Evolutionary conservation across 2,113 vertebrate species (phyloP).

Genomic region (Fregata magnificens): DNA sequence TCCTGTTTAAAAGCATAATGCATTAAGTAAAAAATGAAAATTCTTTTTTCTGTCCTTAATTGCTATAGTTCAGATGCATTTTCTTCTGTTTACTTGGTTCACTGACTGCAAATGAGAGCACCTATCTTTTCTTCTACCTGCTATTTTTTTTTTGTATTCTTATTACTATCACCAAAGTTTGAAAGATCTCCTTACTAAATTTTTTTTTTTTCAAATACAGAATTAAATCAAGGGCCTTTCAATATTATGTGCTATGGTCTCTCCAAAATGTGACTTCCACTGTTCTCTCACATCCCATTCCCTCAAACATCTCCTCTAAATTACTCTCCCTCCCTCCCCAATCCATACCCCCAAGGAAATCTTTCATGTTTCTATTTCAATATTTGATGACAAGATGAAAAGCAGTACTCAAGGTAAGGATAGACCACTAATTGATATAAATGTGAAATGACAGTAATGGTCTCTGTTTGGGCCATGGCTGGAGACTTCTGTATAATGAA

Average conservation of each 20-base stretch:
- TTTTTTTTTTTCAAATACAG: not conserved
- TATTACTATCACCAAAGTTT: not conserved
- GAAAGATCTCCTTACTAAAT: not conserved
- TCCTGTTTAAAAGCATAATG: not conserved
- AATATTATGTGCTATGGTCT: not conserved
- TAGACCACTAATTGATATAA: not conserved
- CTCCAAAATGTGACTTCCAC: not conserved
- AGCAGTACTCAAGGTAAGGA: not conserved
- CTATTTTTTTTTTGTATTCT: not conserved
- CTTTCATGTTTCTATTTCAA: conserved; percentile 17
- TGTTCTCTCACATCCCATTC: not conserved
- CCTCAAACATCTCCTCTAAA: not conserved
- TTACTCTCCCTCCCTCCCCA: not conserved
- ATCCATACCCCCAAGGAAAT: not conserved
- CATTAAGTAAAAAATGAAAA: not conserved
- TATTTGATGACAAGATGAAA: not conserved
- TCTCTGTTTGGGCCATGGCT: not conserved
- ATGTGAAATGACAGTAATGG: conserved; percentile 1
- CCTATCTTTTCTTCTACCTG: not conserved
- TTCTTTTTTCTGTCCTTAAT: not conserved
- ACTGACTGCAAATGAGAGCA: not conserved
- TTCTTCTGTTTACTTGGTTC: not conserved
- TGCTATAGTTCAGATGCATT: not conserved
- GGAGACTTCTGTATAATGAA: not conserved
- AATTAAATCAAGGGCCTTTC: not conserved